These are phyloP conservation scores for Tyto alba DNA, from an alignment of 2,113 vertebrate species.

Conservation along the genomic window DNA sequence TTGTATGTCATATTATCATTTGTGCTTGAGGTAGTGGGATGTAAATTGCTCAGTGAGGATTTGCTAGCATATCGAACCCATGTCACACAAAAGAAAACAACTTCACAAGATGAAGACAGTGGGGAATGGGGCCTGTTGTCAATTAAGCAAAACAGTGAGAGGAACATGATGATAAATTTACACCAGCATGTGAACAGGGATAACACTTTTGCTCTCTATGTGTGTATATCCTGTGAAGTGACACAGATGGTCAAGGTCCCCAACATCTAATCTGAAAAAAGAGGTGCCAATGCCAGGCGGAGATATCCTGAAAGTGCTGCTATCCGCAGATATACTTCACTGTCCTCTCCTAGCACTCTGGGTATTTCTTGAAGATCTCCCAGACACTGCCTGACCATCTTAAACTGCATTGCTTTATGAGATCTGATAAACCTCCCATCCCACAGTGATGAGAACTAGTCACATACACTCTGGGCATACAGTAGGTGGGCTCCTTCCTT, in stretches of 20 bases:
- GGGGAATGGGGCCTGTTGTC: not conserved
- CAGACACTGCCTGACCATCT: not conserved
- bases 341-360: not conserved
- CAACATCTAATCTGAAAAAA: not conserved
- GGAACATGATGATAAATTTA: not conserved
- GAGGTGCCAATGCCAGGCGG: not conserved
- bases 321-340: not conserved
- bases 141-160: not conserved
- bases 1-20: not conserved
- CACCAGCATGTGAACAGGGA: not conserved
- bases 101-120: not conserved
- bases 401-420: not conserved
- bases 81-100: not conserved
- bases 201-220: not conserved
- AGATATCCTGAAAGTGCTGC: not conserved
- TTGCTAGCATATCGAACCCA: not conserved
- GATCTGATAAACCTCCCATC: not conserved
- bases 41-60: not conserved
- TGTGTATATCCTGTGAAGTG: not conserved
- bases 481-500: not conserved
- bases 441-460: not conserved
- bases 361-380: not conserved
- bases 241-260: not conserved
- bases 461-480: not conserved
- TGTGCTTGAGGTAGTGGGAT: not conserved